Conservation (phyloP, 2,797 vertebrate species). For the Spinus pinus region DNA sequence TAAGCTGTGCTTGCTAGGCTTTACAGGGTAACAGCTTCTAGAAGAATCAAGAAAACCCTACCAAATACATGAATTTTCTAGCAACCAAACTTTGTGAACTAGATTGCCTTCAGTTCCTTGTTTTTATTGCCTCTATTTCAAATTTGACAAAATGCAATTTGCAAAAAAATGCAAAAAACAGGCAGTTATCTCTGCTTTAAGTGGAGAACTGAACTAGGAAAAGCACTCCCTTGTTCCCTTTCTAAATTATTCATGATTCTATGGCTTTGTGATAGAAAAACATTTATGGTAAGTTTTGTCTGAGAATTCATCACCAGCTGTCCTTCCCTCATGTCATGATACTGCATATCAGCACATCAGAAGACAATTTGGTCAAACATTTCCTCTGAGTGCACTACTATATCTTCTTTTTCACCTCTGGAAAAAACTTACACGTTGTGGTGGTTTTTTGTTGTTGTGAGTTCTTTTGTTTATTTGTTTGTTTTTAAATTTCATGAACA, state of each 20-base stretch:
- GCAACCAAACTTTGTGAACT: neutral
- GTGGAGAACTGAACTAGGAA: neutral
- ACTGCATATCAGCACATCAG: neutral
- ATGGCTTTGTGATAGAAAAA: neutral
- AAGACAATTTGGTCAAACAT: neutral
- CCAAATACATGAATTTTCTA: neutral
- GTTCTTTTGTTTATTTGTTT: rapidly evolving
- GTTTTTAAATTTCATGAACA: neutral
- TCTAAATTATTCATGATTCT: neutral
- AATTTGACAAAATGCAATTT: neutral
- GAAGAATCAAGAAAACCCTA: neutral
- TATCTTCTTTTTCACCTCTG: neutral
- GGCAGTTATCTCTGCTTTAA: neutral
- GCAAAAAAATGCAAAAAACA: neutral
- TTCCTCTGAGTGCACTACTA: neutral
- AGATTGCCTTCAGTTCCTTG: neutral
- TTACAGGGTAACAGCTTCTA: neutral
- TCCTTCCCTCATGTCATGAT: neutral
- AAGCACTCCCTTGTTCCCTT: neutral
- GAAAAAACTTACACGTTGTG: neutral
- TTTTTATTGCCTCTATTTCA: neutral
- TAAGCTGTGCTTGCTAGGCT: neutral
- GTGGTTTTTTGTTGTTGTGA: rapidly evolving
- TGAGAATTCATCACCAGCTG: neutral
- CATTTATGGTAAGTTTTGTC: neutral